Evolutionary conservation across 2,113 vertebrate species (phyloP), one percentile per base, ranked within the genome.

Genomic region (Crypturellus undulatus): DNA sequence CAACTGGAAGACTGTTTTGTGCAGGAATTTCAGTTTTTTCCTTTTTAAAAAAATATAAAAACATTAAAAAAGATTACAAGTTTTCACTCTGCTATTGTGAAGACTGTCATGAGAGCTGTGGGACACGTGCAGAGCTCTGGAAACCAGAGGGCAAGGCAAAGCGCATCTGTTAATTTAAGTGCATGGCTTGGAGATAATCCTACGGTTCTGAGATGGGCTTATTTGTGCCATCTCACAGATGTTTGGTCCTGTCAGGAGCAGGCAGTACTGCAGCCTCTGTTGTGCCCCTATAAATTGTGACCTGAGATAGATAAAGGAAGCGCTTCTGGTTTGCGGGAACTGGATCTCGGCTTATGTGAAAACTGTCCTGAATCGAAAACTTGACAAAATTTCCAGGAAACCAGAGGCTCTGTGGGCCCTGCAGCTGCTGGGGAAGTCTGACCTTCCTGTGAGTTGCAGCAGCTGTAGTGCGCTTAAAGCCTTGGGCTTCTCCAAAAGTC

Each of bases 371-470:
- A 88, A 93, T 16, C 49, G 70, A 93, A 73, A 94, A 78, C n/a
- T 56, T 93, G 64, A 91, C 84, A 65, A 75, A 92, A 51, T 93
- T 96, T 96, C 95, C 92, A 95, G 72, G 92, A 96, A 96, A 63
- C 56, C 73, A 84, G 92, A 68, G 86, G 77, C 65, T 90, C 89
- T 88, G 83, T 25, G 79, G 90, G 47, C 72, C 47, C 38, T 63
- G 32, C 94, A 96, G 93, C 94, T 92, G 92, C 56, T 56, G 71
- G 25, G 45, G 47, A 83, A 94, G 54, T 85, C 79, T 87, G 71
- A 36, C 76, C 25, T 75, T 82, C 75, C 72, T 83, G 52, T 89
- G 84, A 95, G 79, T 64, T 0, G 0, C 56, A 65, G 34, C 90
- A 94, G 79, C 68, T 95, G 60, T 40, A 47, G 3, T 6, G 40